Percentiles rank a stretch among this genome's conserved stretches.
Conservation (phyloP, 2,113 vertebrate species). For the Brienomyrus brachyistius region DNA sequence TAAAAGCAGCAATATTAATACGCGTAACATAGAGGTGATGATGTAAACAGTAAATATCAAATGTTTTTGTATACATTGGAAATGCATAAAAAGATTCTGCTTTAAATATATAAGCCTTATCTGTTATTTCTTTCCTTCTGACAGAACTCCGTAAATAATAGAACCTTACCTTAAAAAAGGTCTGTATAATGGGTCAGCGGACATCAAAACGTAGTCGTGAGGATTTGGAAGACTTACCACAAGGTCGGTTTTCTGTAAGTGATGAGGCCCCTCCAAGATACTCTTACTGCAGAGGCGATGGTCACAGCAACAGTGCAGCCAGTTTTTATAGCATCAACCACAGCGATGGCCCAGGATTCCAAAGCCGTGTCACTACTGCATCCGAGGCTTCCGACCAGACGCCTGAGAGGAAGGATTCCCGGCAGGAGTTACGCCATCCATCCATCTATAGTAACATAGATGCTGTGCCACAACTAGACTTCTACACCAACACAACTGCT, state of each 20-base stretch:
- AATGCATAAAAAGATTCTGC: background rate
- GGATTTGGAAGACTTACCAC: background rate
- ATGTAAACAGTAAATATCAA: background rate
- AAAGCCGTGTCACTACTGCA: slow-evolving; percentile 15
- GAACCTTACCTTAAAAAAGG: background rate
- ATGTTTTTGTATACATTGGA: background rate
- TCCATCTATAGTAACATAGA: slow-evolving; percentile 59
- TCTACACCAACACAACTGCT: slow-evolving; percentile 42
- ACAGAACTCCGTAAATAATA: background rate
- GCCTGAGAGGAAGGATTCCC: slow-evolving; percentile 20
- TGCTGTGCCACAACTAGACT: slow-evolving; percentile 43
- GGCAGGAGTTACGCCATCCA: slow-evolving; percentile 33
- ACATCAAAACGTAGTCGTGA: slow-evolving; percentile 25
- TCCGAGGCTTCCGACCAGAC: background rate
- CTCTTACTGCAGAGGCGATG: slow-evolving; percentile 6
- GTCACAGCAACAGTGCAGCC: background rate
- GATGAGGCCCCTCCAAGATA: slow-evolving; percentile 38
- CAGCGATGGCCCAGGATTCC: slow-evolving; percentile 19
- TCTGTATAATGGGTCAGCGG: slow-evolving; percentile 43
- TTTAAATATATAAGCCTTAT: background rate
- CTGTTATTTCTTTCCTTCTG: background rate
- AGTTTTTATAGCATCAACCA: background rate
- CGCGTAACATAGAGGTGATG: background rate
- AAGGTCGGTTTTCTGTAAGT: slow-evolving; percentile 26
- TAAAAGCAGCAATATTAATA: background rate